Evolutionary conservation across 2,888 invertebrate genomes (phyloP).

Genomic region (Mylabris sibirica): DNA sequence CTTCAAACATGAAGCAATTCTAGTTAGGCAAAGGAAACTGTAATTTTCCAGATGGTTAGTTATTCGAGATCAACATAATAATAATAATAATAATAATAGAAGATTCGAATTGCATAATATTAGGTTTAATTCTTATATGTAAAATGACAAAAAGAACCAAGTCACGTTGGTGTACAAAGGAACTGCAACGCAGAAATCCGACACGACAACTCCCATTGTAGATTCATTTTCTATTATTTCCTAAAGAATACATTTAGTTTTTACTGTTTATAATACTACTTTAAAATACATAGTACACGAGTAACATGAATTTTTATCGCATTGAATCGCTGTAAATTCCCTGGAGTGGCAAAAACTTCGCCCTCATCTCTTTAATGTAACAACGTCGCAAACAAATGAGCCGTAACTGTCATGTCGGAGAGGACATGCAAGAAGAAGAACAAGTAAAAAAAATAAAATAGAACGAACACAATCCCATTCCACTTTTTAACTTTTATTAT

Average conservation of each 20-base stretch:
- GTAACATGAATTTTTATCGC: slow-evolving; percentile 22
- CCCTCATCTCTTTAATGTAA: slow-evolving; percentile 7
- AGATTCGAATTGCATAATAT: not conserved
- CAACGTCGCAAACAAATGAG: slow-evolving; percentile 7
- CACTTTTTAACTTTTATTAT: not conserved
- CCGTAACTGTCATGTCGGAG: not conserved
- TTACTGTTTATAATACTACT: not conserved
- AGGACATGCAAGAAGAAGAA: not conserved
- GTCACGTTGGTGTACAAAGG: not conserved
- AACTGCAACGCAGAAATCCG: not conserved
- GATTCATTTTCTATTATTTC: not conserved
- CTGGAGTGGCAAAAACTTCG: not conserved
- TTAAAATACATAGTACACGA: not conserved
- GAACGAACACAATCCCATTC: not conserved
- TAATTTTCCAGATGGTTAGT: slow-evolving; percentile 16
- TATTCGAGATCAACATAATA: not conserved
- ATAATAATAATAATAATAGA: too few species aligned
- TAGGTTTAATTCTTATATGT: not conserved
- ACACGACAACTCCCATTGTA: not conserved
- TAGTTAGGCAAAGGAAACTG: not conserved
- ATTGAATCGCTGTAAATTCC: slow-evolving; percentile 14
- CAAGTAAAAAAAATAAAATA: not conserved
- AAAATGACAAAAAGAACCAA: not conserved
- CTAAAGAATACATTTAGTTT: not conserved
- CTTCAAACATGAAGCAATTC: not conserved